Evolutionary conservation across 2,113 vertebrate species (phyloP).

Genomic region (Peromyscus leucopus): DNA sequence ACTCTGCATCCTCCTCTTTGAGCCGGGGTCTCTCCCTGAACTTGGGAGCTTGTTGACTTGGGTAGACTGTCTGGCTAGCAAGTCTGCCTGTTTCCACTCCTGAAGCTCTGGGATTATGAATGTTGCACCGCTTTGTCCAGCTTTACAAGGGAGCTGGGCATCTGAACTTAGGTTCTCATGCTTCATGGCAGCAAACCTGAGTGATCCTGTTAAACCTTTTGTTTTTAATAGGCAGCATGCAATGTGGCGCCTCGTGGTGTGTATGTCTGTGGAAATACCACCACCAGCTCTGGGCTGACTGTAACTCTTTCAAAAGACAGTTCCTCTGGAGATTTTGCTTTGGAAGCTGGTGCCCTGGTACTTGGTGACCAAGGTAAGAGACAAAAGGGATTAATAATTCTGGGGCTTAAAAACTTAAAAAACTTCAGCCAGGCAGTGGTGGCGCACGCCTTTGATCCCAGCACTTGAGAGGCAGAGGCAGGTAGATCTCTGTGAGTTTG

Average conservation of each 20-base stretch:
- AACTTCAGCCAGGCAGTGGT: not conserved
- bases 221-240: conserved; percentile 92
- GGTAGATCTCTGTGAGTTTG: not conserved
- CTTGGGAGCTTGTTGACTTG: not conserved
- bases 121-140: not conserved
- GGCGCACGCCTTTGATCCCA: not conserved
- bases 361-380: conserved; percentile 97
- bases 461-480: not conserved
- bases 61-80: not conserved
- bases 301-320: conserved; percentile 95
- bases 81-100: not conserved
- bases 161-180: not conserved
- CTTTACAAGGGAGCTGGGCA: not conserved
- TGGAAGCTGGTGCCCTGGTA: conserved; percentile 98
- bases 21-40: not conserved
- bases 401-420: not conserved
- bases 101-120: not conserved
- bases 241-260: conserved; percentile 96
- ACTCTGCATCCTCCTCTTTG: not conserved
- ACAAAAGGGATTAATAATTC: not conserved
- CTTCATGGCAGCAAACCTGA: not conserved
- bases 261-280: conserved; percentile 98
- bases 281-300: conserved; percentile 95
- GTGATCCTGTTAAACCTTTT: conserved; percentile 43
- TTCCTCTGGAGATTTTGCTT: conserved; percentile 95